Conservation (phyloP, 2,888 invertebrate species). For the Dyspetes luteomarginatus region DNA sequence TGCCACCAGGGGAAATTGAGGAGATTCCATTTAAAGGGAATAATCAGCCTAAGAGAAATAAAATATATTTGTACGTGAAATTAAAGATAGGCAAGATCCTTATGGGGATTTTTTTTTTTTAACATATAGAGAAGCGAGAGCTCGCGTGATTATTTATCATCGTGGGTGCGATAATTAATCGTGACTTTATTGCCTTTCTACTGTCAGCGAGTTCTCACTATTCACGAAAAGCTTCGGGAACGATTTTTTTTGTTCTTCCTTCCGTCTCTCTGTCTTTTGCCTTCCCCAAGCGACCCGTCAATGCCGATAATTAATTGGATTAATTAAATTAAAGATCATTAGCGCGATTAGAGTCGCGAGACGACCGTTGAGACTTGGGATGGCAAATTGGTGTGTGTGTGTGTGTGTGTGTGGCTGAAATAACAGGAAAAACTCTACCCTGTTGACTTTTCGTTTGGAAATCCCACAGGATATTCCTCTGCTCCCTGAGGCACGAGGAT, state of each 20-base stretch:
- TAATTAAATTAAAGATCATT: slow-evolving; percentile 65
- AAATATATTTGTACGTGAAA: slow-evolving; percentile 24
- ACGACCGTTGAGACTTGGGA: slow-evolving; percentile 26
- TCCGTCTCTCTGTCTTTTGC: neutral
- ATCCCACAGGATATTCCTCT: slow-evolving; percentile 56
- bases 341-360: slow-evolving; percentile 57
- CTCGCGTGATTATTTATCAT: slow-evolving; percentile 55
- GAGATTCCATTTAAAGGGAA: neutral
- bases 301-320: slow-evolving; percentile 62
- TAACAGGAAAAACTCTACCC: slow-evolving; percentile 25
- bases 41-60: slow-evolving; percentile 39
- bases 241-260: slow-evolving; percentile 46
- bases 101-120: neutral
- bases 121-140: neutral
- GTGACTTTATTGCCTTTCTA: slow-evolving; percentile 58
- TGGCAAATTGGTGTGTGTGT: neutral
- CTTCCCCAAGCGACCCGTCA: slow-evolving; percentile 22
- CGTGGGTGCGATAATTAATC: slow-evolving; percentile 59
- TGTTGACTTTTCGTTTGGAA: slow-evolving; percentile 43
- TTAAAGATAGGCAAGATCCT: neutral
- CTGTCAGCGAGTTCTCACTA: slow-evolving; percentile 46
- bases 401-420: neutral
- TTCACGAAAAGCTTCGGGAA: slow-evolving; percentile 20
- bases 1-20: neutral
- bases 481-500: neutral